These are phyloP conservation scores for Thinocorus orbignyianus DNA, from an alignment of 2,113 vertebrate species.

Conservation along the genomic window DNA sequence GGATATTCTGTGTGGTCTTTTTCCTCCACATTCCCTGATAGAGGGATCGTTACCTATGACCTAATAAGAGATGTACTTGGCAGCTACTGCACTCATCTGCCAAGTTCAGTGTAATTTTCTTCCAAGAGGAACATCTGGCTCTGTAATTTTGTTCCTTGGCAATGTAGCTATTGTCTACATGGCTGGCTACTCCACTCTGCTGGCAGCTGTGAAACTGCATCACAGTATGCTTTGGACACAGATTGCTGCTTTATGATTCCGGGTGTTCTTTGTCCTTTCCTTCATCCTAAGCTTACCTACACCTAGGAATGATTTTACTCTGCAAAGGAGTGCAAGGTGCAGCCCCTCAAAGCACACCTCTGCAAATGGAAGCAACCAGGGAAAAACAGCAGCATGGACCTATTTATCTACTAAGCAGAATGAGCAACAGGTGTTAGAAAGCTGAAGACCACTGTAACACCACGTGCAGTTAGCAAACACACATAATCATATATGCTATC, in stretches of 20 bases:
- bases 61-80: conserved; percentile 57
- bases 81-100: conserved; percentile 47
- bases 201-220: conserved; percentile 7
- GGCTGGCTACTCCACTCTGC: conserved; percentile 44
- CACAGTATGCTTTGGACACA: background rate
- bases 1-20: conserved; percentile 15
- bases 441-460: background rate
- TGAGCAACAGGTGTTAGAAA: background rate
- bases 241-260: background rate
- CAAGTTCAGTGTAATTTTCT: conserved; percentile 47
- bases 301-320: background rate
- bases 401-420: background rate
- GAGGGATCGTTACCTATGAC: conserved; percentile 56
- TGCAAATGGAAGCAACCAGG: background rate
- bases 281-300: background rate
- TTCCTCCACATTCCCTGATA: background rate
- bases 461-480: background rate
- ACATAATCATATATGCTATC: background rate
- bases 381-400: background rate
- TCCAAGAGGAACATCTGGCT: conserved; percentile 73
- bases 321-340: background rate
- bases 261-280: background rate
- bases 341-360: background rate
- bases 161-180: conserved; percentile 39
- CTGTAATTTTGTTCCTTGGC: conserved; percentile 43